Conservation (phyloP, 2,888 invertebrate species). For the Ectemnius lituratus region DNA sequence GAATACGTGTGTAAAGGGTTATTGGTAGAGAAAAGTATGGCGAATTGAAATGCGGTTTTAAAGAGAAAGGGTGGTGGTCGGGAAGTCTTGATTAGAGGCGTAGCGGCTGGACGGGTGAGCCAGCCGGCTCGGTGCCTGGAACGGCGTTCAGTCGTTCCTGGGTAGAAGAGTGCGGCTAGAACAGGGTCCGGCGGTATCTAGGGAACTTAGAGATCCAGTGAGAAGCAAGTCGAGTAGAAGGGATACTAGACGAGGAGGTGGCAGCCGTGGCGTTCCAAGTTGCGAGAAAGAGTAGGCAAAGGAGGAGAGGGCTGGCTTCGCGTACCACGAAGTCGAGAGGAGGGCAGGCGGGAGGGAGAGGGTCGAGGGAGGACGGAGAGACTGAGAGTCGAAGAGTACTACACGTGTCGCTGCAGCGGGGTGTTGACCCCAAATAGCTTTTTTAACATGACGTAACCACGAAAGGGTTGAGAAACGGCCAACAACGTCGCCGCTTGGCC, state of each 20-base stretch:
- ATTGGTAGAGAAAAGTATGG: too few species aligned
- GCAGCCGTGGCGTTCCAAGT: conserved; percentile 59
- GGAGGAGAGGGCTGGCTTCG: conserved; percentile 53
- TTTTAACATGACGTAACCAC: conserved; percentile 74
- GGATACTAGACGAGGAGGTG: conserved; percentile 59
- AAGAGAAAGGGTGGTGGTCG: conserved; percentile 32
- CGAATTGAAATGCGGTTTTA: too few species aligned
- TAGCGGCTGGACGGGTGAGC: conserved; percentile 25
- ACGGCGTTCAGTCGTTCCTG: conserved; percentile 19
- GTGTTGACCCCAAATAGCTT: conserved; percentile 80
- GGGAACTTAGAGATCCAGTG: conserved; percentile 61
- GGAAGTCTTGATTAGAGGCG: conserved; percentile 24
- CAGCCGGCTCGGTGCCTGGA: conserved; percentile 33
- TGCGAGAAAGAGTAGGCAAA: conserved; percentile 48
- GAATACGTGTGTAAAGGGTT: too few species aligned
- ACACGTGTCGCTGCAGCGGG: conserved; percentile 80
- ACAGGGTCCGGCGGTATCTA: conserved; percentile 45
- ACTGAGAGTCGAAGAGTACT: conserved; percentile 66
- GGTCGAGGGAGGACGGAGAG: conserved; percentile 58
- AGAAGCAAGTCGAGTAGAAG: conserved; percentile 57
- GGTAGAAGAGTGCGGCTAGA: conserved; percentile 29
- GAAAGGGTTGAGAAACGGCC: conserved; percentile 74
- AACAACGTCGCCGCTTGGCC: conserved; percentile 52
- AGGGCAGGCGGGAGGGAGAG: conserved; percentile 52
- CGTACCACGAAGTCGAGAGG: conserved; percentile 39